Conservation (phyloP, 37 sponge, comb jelly and placozoan genomes). For the Agelas oroides region DNA sequence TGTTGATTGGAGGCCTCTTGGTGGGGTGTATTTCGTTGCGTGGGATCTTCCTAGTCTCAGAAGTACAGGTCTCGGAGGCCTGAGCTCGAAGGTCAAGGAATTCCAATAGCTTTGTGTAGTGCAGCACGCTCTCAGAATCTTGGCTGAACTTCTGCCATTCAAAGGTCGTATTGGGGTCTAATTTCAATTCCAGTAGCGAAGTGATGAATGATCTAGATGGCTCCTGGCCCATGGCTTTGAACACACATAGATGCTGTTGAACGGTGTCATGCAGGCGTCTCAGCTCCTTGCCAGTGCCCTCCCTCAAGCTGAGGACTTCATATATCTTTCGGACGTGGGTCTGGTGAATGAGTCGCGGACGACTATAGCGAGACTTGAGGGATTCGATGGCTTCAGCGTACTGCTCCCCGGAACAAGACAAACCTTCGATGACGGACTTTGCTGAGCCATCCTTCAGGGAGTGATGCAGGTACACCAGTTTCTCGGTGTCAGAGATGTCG, state of each 20-base stretch:
- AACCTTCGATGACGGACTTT: constrained; percentile 45
- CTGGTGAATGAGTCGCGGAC: constrained; percentile 16
- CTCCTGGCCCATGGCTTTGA: constrained; percentile 14
- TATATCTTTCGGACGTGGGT: constrained; percentile 1
- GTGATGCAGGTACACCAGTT: constrained; percentile 46
- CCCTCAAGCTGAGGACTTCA: constrained; percentile 6
- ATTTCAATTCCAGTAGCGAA: constrained; percentile 4
- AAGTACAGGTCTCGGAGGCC: not conserved
- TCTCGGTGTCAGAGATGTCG: constrained; percentile 36
- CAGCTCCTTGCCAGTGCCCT: constrained; percentile 17
- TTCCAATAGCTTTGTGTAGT: not conserved
- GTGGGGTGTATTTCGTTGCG: no score
- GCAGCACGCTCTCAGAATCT: not conserved
- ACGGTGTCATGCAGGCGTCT: constrained; percentile 20
- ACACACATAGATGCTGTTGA: not conserved
- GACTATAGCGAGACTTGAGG: constrained; percentile 11
- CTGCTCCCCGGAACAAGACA: constrained; percentile 36
- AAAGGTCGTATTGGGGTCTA: not conserved
- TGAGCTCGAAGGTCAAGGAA: constrained; percentile 1
- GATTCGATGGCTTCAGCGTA: constrained; percentile 9
- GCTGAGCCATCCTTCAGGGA: constrained; percentile 43
- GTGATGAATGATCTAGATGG: constrained; percentile 19
- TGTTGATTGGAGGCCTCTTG: no score
- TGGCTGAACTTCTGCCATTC: constrained; percentile 25
- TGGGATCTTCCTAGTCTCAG: not conserved